Evolutionary conservation across 2,113 vertebrate genomes (phyloP).

Genomic region (Ellobius talpinus): DNA sequence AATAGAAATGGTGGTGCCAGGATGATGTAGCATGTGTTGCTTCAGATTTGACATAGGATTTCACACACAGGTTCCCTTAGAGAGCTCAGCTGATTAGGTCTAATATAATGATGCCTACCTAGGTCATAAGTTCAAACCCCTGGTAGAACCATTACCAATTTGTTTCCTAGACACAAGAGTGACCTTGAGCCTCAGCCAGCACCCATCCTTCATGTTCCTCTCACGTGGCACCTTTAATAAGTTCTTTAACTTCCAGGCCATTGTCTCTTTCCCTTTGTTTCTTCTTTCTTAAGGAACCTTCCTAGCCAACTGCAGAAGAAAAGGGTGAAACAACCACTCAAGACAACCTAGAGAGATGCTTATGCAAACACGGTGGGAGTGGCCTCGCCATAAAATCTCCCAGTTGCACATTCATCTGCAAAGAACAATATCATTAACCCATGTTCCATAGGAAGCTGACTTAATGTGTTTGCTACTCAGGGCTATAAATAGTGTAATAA

Average conservation of each 20-base stretch:
- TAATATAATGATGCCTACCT: conserved; percentile 45
- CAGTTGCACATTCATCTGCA: background rate
- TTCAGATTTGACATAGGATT: conserved; percentile 14
- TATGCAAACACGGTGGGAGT: background rate
- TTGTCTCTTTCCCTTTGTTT: background rate
- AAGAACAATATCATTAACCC: conserved; percentile 5
- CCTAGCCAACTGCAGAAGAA: background rate
- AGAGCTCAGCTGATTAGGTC: conserved; percentile 16
- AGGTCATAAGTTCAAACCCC: conserved; percentile 23
- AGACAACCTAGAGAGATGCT: conserved; percentile 3
- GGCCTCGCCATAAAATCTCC: background rate
- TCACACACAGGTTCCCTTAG: background rate
- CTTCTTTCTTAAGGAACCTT: background rate
- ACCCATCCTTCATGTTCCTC: background rate
- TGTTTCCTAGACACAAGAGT: conserved; percentile 33
- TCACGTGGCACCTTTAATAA: background rate
- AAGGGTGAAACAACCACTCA: conserved; percentile 4
- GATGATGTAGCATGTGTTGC: background rate
- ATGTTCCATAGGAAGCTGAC: background rate
- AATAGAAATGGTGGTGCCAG: background rate
- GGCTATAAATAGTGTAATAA: background rate
- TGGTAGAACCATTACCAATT: conserved; percentile 48
- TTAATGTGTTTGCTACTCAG: conserved; percentile 53
- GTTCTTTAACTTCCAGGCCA: background rate
- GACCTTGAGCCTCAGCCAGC: background rate